phyloP scores from a whole-genome alignment of 1,140 invertebrate genomes.

The Drosophila busckii region DNA sequence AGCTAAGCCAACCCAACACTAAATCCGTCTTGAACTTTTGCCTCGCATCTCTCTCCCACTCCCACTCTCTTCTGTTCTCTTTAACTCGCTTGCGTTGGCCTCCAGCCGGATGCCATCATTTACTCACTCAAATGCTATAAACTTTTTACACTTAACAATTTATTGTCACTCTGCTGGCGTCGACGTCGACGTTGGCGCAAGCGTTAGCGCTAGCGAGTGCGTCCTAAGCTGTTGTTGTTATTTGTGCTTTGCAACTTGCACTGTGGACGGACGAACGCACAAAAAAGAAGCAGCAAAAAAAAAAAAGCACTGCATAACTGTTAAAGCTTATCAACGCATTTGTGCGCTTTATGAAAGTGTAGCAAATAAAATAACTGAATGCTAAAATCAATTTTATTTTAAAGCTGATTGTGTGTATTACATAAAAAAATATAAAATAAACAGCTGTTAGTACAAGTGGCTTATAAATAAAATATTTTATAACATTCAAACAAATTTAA shows the following conservation, averaged over 20 bases:
- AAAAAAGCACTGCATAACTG: too few species aligned
- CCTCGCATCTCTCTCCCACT: too few species aligned
- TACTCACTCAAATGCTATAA: constrained; percentile 67
- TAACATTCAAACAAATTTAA: too few species aligned
- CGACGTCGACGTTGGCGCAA: constrained; percentile 1
- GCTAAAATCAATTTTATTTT: too few species aligned
- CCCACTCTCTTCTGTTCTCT: too few species aligned
- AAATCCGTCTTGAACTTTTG: constrained; percentile 48
- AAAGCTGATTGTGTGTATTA: too few species aligned
- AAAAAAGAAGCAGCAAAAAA: not conserved
- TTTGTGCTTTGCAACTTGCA: constrained; percentile 18
- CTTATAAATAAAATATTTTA: too few species aligned
- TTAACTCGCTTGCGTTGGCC: constrained; percentile 14
- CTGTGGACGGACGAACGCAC: not conserved
- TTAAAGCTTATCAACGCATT: too few species aligned
- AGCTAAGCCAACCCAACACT: constrained; percentile 15
- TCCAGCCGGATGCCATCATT: constrained; percentile 44
- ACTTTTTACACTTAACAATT: constrained; percentile 74
- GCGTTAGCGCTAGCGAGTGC: not conserved
- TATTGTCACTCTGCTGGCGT: constrained; percentile 58
- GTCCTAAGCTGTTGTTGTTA: not conserved
- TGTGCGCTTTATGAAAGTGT: too few species aligned
- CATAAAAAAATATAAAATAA: too few species aligned
- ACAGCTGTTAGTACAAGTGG: too few species aligned
- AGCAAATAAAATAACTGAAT: too few species aligned